These are phyloP conservation scores for Glaucomys volans DNA, from an alignment of 2,113 vertebrate genomes.

Conservation along the genomic window DNA sequence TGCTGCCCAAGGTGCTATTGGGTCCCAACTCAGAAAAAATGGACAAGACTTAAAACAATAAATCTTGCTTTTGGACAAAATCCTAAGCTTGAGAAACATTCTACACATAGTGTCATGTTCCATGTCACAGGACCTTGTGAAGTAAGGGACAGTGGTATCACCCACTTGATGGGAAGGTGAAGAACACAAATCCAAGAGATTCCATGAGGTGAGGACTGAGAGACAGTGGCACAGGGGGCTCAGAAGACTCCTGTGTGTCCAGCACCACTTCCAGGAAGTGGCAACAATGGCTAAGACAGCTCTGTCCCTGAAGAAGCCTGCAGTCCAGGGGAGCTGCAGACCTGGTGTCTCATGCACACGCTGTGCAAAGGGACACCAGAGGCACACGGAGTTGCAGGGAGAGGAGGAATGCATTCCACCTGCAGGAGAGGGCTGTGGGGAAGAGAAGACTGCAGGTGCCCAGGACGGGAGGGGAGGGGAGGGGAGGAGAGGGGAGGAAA, in stretches of 20 bases:
- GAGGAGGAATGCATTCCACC: too few relatives aligned
- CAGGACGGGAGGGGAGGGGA: too few relatives aligned
- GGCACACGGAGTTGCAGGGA: accelerated
- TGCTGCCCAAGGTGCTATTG: background rate
- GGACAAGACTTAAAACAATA: background rate
- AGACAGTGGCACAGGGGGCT: background rate
- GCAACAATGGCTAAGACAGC: accelerated
- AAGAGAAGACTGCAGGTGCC: background rate
- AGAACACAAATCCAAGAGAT: background rate
- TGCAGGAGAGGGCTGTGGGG: too few relatives aligned
- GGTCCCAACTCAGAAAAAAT: background rate
- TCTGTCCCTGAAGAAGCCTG: background rate
- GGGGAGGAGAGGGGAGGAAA: too few relatives aligned
- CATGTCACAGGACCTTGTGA: background rate
- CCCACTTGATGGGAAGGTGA: too few relatives aligned
- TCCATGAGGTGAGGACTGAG: background rate
- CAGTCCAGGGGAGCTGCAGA: background rate
- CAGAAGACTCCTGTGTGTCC: background rate
- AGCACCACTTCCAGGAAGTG: background rate
- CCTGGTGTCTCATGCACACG: background rate
- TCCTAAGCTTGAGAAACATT: background rate
- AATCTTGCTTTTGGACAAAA: background rate
- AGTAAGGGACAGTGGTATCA: background rate
- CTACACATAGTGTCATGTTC: too few relatives aligned
- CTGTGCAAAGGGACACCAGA: background rate